Evolutionary conservation across 37 sponge, comb jelly and placozoan genomes (phyloP).

Genomic region (Axinella damicornis): DNA sequence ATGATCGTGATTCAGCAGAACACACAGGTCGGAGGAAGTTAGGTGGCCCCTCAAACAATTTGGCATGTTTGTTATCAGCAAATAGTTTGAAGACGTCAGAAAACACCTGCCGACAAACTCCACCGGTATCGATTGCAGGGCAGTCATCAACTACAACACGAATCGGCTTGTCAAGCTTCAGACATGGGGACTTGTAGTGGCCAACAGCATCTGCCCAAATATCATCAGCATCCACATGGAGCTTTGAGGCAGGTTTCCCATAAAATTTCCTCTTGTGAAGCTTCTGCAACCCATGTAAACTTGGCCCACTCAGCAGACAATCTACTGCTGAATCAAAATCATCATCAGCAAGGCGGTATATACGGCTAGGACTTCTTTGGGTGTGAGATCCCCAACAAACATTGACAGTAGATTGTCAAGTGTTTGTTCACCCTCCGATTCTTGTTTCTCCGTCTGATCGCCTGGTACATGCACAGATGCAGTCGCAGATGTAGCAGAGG

Average conservation of each 20-base stretch:
- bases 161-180: background rate
- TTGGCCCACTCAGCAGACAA: slow-evolving; percentile 21
- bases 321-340: background rate
- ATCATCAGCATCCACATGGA: slow-evolving; percentile 6
- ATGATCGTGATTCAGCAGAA: slow-evolving; percentile 4
- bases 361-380: background rate
- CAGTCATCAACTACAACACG: background rate
- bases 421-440: too few species aligned
- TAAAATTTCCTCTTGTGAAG: background rate
- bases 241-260: background rate
- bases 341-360: background rate
- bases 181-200: background rate
- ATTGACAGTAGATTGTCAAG: background rate
- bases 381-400: background rate
- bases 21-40: background rate
- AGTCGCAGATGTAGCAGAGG: too few species aligned
- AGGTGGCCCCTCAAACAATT: slow-evolving; percentile 24
- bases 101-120: slow-evolving; percentile 37
- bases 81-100: slow-evolving; percentile 1
- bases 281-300: background rate
- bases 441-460: too few species aligned
- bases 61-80: slow-evolving; percentile 1
- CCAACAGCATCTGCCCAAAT: slow-evolving; percentile 8
- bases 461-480: too few species aligned
- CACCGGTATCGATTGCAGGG: slow-evolving; percentile 50